Base-by-base conservation (phyloP, 1,140 invertebrate species). In the Drosophila nigrodunni region DNA sequence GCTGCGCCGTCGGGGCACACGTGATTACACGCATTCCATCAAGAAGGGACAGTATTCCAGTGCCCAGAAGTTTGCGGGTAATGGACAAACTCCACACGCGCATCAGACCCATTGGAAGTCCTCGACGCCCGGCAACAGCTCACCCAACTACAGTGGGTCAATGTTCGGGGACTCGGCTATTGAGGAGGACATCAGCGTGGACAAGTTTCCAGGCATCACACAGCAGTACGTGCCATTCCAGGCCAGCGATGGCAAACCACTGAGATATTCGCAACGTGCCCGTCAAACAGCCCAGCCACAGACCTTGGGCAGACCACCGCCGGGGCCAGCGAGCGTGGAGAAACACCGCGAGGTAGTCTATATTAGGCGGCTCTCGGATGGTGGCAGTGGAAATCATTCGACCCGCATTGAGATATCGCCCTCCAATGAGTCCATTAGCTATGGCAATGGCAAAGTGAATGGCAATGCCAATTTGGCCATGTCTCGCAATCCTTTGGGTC, bases 1-100 rank as follows among this genome's bases (percentile, higher is more conserved):
- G 0, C 77, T 95, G 25, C 93, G 94, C 50, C 87, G 94, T n/a
- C 91, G 94, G 1, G 94, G 94, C 8, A 95, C 94, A 0, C 92
- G 93, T 30, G 94, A 95, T 47, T 95, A 95, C 72, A 95, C 94
- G 2, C 94, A 94, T 87, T 94, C 94, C 2, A 93, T 94, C 35
- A 94, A 94, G 74, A 91, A 91, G 52, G 91, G 91, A 0, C 76
- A 77, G 77, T 92, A 89, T 37, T 81, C 85, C 9, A 78, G 70
- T 57, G 85, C 77, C 9, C 74, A 88, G 25, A 88, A 88, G 71
- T 85, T 89, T 8, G 80, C 58, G 39, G 68, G 61, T 52, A 77
- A 92, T 54, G 70, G 87, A 2, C 61, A 78, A 6, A 21, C 46
- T 15, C 52, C 50, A 11, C 77, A 80, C 18, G 61, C 74, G 41